These are phyloP conservation scores for Lophochroa leadbeateri DNA, from an alignment of 2,113 vertebrate genomes.

Conservation along the genomic window DNA sequence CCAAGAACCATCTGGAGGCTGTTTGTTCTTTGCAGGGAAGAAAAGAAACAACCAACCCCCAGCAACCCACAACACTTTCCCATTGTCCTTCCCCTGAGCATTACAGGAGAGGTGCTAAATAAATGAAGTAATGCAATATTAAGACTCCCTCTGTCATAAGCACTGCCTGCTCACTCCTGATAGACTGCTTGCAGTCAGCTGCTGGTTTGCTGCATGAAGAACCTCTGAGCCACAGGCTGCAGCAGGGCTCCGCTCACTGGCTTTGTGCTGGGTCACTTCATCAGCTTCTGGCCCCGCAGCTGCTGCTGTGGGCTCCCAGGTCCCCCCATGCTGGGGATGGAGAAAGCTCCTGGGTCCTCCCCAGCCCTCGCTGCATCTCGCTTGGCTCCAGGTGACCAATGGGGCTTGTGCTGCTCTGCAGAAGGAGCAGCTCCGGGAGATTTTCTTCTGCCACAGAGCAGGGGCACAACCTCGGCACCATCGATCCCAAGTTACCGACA, in stretches of 20 bases:
- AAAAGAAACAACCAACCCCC: not conserved
- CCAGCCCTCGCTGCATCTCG: not conserved
- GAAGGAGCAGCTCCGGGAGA: rapidly evolving
- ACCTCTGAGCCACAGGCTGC: not conserved
- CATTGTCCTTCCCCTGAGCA: slow-evolving; percentile 10
- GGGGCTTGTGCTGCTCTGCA: not conserved
- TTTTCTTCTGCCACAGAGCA: not conserved
- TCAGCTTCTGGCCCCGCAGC: not conserved
- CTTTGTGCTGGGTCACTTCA: not conserved
- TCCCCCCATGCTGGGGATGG: rapidly evolving
- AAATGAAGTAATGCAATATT: slow-evolving; percentile 16
- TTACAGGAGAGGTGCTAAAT: slow-evolving; percentile 17
- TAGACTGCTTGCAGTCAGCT: not conserved
- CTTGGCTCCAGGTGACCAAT: rapidly evolving
- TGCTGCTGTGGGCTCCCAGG: rapidly evolving
- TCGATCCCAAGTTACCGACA: rapidly evolving
- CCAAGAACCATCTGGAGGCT: not conserved
- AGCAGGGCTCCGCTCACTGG: rapidly evolving
- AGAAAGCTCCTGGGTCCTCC: not conserved
- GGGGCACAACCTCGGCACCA: rapidly evolving
- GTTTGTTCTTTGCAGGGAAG: not conserved
- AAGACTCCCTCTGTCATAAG: not conserved
- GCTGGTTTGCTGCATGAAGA: not conserved
- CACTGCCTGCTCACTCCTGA: not conserved
- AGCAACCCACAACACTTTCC: not conserved